A percentile compares a stretch with the other conserved stretches of the same genome.
phyloP scores from a whole-genome alignment of 92 coral and sea anemone species.

The Pocillopora grandis region DNA sequence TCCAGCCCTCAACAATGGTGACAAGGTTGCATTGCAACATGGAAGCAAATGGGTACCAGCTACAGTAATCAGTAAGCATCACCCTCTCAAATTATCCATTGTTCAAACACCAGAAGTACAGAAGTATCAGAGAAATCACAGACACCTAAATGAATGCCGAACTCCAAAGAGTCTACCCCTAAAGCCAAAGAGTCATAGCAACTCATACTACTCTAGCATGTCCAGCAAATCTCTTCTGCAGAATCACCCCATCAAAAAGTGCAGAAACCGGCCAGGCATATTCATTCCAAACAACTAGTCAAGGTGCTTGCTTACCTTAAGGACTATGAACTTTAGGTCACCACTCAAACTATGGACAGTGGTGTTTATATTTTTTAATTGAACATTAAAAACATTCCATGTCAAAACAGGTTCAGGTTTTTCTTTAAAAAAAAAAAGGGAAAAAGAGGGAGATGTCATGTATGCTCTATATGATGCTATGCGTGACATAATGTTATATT shows the following conservation, averaged over 20 bases:
- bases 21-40: constrained; percentile 45
- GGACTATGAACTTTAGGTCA: neutral
- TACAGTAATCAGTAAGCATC: constrained; percentile 32
- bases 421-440: neutral
- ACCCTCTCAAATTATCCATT: constrained; percentile 52
- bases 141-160: constrained; percentile 48
- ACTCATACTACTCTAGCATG: no score
- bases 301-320: no score
- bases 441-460: neutral
- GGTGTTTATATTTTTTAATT: no score
- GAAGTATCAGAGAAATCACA: constrained; percentile 60
- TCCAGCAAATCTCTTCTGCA: no score
- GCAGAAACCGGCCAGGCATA: no score
- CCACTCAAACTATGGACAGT: neutral
- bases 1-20: constrained; percentile 35
- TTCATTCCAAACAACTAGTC: no score
- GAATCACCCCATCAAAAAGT: no score
- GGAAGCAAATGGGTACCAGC: constrained; percentile 68
- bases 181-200: neutral
- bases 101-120: constrained; percentile 65
- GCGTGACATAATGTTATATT: no score
- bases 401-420: neutral
- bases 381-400: no score
- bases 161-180: neutral
- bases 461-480: neutral